Conservation (phyloP, 2,888 invertebrate species). For the Entomobrya multifasciata region DNA sequence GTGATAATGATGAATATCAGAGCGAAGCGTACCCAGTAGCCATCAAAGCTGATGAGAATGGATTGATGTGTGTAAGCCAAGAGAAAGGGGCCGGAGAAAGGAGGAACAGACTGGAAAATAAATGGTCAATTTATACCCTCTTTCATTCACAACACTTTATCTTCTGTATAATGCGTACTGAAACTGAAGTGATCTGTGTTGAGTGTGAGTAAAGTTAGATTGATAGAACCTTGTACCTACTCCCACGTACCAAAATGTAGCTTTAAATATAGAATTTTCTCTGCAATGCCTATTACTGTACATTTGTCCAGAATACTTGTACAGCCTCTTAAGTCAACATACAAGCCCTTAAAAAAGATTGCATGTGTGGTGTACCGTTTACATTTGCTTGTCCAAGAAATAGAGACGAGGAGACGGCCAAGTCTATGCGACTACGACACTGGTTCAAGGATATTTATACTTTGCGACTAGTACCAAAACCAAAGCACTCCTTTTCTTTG, state of each 20-base stretch:
- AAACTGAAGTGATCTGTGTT: not conserved
- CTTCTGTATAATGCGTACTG: not conserved
- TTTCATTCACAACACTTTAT: slow-evolving; percentile 17
- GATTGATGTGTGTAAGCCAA: slow-evolving; percentile 28
- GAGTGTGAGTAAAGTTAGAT: not conserved
- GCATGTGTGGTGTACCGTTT: too few species aligned
- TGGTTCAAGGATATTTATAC: slow-evolving; percentile 24
- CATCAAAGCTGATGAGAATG: slow-evolving; percentile 61
- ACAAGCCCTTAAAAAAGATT: too few species aligned
- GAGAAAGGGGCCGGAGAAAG: slow-evolving; percentile 11
- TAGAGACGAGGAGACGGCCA: too few species aligned
- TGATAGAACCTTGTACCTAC: not conserved
- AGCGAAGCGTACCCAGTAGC: slow-evolving; percentile 22
- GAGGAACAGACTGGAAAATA: slow-evolving; percentile 32
- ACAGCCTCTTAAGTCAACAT: too few species aligned
- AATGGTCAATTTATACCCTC: slow-evolving; percentile 40
- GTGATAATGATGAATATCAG: slow-evolving; percentile 54
- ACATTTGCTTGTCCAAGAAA: too few species aligned
- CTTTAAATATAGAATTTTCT: too few species aligned
- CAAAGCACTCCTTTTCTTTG: slow-evolving; percentile 1
- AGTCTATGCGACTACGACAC: slow-evolving; percentile 1
- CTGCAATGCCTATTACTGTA: too few species aligned
- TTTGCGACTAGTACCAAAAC: not conserved
- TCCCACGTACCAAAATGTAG: not conserved
- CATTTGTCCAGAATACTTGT: too few species aligned